A percentile compares a stretch with the other conserved stretches of the same genome.
Conservation (phyloP, 2,113 vertebrate species). For the Cephalopterus ornatus region DNA sequence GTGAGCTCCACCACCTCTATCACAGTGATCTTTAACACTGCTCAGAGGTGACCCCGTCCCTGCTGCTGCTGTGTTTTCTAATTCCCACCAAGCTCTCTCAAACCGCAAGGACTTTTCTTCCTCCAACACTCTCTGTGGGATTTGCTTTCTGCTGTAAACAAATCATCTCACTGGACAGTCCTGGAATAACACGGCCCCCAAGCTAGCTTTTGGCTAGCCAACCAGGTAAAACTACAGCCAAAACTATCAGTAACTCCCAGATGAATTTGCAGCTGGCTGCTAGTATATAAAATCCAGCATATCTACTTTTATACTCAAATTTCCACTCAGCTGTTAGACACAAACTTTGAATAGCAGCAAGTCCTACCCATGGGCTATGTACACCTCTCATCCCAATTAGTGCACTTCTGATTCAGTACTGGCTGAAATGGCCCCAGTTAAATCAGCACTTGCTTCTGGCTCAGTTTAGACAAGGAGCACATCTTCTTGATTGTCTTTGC, state of each 20-base stretch:
- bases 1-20: rapidly evolving
- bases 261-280: background rate
- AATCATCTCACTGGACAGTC: background rate
- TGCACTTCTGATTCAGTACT: background rate
- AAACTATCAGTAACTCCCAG: background rate
- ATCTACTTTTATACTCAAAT: background rate
- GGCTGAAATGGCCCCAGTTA: background rate
- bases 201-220: background rate
- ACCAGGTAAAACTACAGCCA: background rate
- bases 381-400: background rate
- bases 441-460: background rate
- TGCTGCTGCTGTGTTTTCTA: background rate
- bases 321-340: background rate
- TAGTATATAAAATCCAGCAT: background rate
- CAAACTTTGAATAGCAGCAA: background rate
- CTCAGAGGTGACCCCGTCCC: background rate
- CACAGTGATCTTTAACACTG: background rate
- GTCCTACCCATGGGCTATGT: rapidly evolving
- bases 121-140: background rate
- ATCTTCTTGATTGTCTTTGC: background rate
- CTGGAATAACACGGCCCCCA: background rate
- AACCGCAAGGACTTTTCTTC: background rate
- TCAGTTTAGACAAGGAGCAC: background rate
- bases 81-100: background rate
- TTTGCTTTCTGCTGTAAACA: background rate